These are phyloP conservation scores for Cancer borealis DNA, from an alignment of 2,888 invertebrate species.

Conservation along the genomic window DNA sequence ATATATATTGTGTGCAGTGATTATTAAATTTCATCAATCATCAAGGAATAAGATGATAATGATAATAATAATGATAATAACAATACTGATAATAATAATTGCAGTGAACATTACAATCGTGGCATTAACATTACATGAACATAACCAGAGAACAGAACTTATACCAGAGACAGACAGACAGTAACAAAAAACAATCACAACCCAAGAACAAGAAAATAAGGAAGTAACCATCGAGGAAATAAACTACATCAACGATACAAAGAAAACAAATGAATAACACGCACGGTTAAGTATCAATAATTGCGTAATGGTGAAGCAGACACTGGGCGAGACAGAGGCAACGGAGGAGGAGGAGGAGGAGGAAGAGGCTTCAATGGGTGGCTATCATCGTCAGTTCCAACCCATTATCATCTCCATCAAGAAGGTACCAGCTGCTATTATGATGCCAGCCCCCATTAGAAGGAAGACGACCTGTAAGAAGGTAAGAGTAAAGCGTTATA, in stretches of 20 bases:
- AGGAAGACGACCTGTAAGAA: slow-evolving; percentile 54
- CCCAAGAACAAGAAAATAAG: background rate
- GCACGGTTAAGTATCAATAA: background rate
- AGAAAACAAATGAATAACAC: background rate
- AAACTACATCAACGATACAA: background rate
- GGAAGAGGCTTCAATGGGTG: background rate
- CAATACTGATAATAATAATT: slow-evolving; percentile 1
- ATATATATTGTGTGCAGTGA: background rate
- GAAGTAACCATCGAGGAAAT: background rate
- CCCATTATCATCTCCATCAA: background rate
- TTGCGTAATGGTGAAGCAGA: no score
- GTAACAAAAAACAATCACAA: background rate
- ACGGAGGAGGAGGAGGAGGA: background rate
- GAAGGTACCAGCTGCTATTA: background rate
- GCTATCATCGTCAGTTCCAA: background rate
- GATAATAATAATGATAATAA: background rate
- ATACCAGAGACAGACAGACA: background rate
- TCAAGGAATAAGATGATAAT: background rate
- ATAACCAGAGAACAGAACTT: no score
- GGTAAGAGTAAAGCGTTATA: background rate
- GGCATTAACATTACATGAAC: background rate
- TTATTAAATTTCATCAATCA: background rate
- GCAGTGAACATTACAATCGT: background rate
- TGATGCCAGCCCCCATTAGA: slow-evolving; percentile 11
- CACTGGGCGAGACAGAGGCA: no score